Evolutionary conservation across 1,140 invertebrate species (phyloP), one percentile per base, ranked within the genome.

Genomic region (Charaxes varanes): DNA sequence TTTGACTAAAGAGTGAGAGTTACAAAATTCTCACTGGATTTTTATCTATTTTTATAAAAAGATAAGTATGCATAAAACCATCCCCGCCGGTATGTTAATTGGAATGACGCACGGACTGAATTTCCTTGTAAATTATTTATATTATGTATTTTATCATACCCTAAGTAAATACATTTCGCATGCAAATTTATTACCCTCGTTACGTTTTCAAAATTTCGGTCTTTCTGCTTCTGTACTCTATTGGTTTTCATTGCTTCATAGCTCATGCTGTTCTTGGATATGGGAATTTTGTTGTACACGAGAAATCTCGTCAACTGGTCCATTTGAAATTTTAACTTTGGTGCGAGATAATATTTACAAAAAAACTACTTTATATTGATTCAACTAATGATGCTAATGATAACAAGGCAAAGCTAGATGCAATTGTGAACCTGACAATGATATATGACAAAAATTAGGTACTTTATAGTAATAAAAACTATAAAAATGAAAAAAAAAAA

Each of bases 221-320:
- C 53, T 13, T 35, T 60, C 27, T 43, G 45, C 21, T 67, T 66
- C 27, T 47, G 45, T 27, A 58, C 36, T 57, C 47, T 6, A n/a
- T n/a, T n/a, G n/a, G 41, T 40, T 37, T 55, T 66, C 18, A 67
- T 61, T 1, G 61, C 42, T 16, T 64, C 63, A 36, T 70, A 70
- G 34, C 70, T 72, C 56, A 79, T 63, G 31, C 27, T 60, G 11
- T 62, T 54, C 6, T 50, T 51, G 10, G 47, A 59, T 30, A 53
- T 58, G 3, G 76, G 76, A 4, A 59, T 73, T 62, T 64, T 68
- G 27, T 80, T 80, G 34, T 80, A 80, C 19, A 80, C 62, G 31
- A 80, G 30, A 34, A 61, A 80, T 30, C 68, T 77, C 17, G 66
- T 73, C 38, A 80, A 43, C 12, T 67, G 64, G 41, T 80, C 76